Evolutionary conservation across 2,113 vertebrate genomes (phyloP), one percentile per base, ranked within the genome.

Genomic region (Lophochroa leadbeateri): DNA sequence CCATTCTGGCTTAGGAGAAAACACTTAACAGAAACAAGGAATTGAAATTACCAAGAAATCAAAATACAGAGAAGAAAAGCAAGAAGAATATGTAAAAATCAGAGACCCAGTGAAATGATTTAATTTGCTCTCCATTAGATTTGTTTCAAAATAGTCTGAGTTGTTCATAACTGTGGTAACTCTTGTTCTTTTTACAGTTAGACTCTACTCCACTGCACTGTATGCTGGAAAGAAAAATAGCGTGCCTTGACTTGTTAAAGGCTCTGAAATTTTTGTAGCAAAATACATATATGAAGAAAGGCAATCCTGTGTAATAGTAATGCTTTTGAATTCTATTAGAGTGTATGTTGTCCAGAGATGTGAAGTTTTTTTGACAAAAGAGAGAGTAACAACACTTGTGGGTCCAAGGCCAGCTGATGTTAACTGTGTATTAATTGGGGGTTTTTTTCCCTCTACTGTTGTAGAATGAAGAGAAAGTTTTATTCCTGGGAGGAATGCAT

Each of bases 401-500:
- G 18, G 74, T 71, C 39, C 79, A 53, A 69, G 43, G 65, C 31
- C 75, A 90, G 27, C n/a, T 94, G 39, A 53, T 81, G 84, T 24
- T 96, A 68, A 94, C 35, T 8, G 7, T 46, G 10, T 37, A 12
- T 92, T 96, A 96, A 52, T 96, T 33, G 28, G 13, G 0, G n/a
- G 69, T 49, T 83, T 86, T 90, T 60, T 60, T 8, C 46, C 17
- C 68, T 97, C 50, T 95, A 43, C 77, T 95, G 19, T 79, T 79
- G 33, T 63, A 99, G 99, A 97, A 99, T 99, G 99, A 99, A 99
- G 98, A 99, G 99, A 58, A 99, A 99, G 92, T 99, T 99, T 97
- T 99, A 99, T 97, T 99, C 99, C 58, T 99, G 99, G 99, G 99
- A 99, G 88, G 99, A 99, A 97, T 99, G 99, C 92, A 99, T 99